phyloP scores from a whole-genome alignment of 2,113 vertebrate genomes.

The Anhinga anhinga region DNA sequence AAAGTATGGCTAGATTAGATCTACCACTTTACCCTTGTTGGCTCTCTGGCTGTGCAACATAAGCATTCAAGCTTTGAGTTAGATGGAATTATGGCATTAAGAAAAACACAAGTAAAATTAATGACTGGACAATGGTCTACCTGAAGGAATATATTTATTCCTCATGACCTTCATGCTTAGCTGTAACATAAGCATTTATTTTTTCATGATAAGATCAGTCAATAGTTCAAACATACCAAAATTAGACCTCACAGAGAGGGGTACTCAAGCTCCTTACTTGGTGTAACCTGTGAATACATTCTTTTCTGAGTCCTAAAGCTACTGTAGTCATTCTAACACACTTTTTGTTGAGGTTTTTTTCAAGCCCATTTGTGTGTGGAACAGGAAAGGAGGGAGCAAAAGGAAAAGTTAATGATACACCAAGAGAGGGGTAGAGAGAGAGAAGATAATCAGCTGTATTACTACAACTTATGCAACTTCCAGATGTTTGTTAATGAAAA shows the following conservation, averaged over 20 bases:
- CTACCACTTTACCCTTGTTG: neutral
- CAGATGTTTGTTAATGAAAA: slow-evolving; percentile 17
- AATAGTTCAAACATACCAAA: neutral
- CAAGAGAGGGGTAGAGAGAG: neutral
- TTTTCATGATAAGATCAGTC: neutral
- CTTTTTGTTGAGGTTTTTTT: neutral
- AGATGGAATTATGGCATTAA: neutral
- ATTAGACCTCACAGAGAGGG: neutral
- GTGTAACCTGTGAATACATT: neutral
- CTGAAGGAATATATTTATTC: slow-evolving; percentile 30
- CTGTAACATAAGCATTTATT: neutral
- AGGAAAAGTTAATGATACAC: slow-evolving; percentile 13
- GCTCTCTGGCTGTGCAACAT: neutral
- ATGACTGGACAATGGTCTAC: neutral
- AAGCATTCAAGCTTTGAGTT: neutral
- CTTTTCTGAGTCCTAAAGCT: neutral
- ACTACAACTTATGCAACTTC: neutral
- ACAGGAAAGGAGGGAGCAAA: neutral
- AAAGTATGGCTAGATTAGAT: neutral
- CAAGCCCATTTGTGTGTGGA: neutral
- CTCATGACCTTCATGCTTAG: neutral
- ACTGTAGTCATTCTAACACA: neutral
- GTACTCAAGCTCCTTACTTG: neutral
- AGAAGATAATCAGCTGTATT: neutral
- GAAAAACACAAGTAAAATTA: slow-evolving; percentile 22